Conservation (phyloP, 2,888 invertebrate species). For the Tetragonisca angustula region DNA sequence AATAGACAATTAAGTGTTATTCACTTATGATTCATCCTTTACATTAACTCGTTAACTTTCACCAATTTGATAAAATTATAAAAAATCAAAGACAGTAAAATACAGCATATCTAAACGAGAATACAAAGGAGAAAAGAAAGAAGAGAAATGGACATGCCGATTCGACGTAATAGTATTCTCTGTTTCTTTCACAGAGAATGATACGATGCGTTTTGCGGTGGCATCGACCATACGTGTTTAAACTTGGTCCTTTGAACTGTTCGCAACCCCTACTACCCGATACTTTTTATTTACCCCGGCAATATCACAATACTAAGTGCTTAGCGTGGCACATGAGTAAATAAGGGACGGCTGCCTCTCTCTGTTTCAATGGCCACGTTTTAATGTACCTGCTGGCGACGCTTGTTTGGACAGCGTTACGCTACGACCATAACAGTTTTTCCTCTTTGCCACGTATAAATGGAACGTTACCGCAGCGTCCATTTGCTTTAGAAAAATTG, state of each 20-base stretch:
- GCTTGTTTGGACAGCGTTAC: slow-evolving; percentile 73
- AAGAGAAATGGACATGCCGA: background rate
- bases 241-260: slow-evolving; percentile 61
- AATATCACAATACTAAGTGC: slow-evolving; percentile 77
- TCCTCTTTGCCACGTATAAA: slow-evolving; percentile 64
- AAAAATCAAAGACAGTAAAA: background rate
- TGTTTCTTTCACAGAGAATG: slow-evolving; percentile 10
- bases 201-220: slow-evolving; percentile 20
- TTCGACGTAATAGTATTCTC: slow-evolving; percentile 19
- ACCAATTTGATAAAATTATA: no score
- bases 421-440: slow-evolving; percentile 65
- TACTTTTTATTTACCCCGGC: slow-evolving; percentile 71
- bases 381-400: slow-evolving; percentile 65
- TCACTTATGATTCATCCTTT: no score
- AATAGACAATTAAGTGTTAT: no score
- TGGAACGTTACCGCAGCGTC: slow-evolving; percentile 23
- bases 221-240: slow-evolving; percentile 64
- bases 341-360: slow-evolving; percentile 62
- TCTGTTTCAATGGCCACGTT: slow-evolving; percentile 54
- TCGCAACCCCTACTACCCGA: slow-evolving; percentile 7
- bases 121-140: background rate
- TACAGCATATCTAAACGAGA: background rate
- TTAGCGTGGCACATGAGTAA: slow-evolving; percentile 72
- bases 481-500: slow-evolving; percentile 26
- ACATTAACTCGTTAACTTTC: no score